phyloP scores from a whole-genome alignment of 2,797 vertebrate genomes.

The Chromis chromis region DNA sequence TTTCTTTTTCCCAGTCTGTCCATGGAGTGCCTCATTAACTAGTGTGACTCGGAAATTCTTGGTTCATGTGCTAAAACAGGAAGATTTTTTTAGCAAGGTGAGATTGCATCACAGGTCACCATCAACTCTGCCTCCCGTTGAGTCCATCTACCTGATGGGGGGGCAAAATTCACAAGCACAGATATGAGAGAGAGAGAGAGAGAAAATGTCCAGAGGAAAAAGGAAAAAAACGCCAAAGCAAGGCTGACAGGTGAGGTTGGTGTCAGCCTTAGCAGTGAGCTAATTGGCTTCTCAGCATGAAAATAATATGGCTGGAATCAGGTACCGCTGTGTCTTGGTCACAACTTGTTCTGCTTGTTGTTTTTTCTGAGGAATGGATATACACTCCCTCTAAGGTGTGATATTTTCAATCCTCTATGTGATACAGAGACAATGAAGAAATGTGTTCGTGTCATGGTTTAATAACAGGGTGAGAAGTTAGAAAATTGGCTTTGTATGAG shows the following conservation, averaged over 20 bases:
- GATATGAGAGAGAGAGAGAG: not conserved
- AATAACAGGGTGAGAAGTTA: not conserved
- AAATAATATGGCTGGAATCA: conserved; percentile 51
- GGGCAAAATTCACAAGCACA: conserved; percentile 6
- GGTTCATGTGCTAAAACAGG: conserved; percentile 20
- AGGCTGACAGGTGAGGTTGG: conserved; percentile 36
- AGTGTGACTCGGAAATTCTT: conserved; percentile 25
- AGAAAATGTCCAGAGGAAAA: conserved; percentile 14
- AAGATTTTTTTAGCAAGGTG: conserved; percentile 30
- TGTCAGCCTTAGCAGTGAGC: conserved; percentile 21
- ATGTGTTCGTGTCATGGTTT: not conserved
- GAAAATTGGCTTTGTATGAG: not conserved
- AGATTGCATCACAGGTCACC: conserved; percentile 32
- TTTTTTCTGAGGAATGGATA: conserved; percentile 6
- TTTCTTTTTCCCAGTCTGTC: conserved; percentile 15
- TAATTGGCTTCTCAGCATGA: conserved; percentile 65
- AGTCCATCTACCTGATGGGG: conserved; percentile 8
- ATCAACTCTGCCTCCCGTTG: conserved; percentile 30
- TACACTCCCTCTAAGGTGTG: not conserved
- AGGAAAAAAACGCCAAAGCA: not conserved
- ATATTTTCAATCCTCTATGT: not conserved
- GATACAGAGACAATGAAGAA: not conserved
- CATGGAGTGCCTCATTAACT: conserved; percentile 45
- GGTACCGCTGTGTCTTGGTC: conserved; percentile 14
- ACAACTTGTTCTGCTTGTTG: conserved; percentile 5